Evolutionary conservation across 2,113 vertebrate species (phyloP), one percentile per base, ranked within the genome.

Genomic region (Psittacara wagleri): DNA sequence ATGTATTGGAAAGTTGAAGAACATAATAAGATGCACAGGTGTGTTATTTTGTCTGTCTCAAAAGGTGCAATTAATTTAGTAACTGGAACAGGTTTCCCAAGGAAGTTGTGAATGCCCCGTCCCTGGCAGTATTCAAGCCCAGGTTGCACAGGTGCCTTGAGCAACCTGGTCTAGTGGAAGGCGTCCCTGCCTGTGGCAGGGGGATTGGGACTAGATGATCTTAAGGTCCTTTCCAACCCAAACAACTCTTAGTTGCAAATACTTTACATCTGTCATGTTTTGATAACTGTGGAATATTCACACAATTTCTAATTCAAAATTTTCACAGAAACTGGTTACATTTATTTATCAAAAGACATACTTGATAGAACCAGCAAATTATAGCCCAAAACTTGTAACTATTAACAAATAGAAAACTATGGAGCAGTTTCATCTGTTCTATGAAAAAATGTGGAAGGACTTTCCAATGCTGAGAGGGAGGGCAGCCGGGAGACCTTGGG

Each of bases 261-360:
- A 17, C 33, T 87, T 85, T 5, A 48, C 10, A 51, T 78, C 51
- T 85, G 23, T 61, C 18, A 7, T 75, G 48, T 82, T 70, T 82
- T 64, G 13, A 10, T 78, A 84, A 59, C 24, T 59, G 4, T 46
- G 55, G 29, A 91, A 29, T 62, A 43, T 13, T 12, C 29, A 74
- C 12, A 10, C 18, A 35, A 17, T 18, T 83, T 81, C 43, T 83
- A 29, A 24, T 69, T 83, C 33, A 66, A 6, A 83, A 62, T 69
- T 33, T 16, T 17, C 4, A 13, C 19, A 49, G 48, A 25, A 52
- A 48, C 25, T 0, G 3, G 11, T 67, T 41, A 48, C 1, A 1
- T 88, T 67, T 92, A 17, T 75, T 68, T 24, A 18, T 17, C 4
- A 44, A 83, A 86, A 55, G 5, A 31, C 6, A 13, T 35, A 29